These are phyloP conservation scores for Tetheella fluctuosa DNA, from an alignment of 2,888 invertebrate genomes.

Conservation along the genomic window DNA sequence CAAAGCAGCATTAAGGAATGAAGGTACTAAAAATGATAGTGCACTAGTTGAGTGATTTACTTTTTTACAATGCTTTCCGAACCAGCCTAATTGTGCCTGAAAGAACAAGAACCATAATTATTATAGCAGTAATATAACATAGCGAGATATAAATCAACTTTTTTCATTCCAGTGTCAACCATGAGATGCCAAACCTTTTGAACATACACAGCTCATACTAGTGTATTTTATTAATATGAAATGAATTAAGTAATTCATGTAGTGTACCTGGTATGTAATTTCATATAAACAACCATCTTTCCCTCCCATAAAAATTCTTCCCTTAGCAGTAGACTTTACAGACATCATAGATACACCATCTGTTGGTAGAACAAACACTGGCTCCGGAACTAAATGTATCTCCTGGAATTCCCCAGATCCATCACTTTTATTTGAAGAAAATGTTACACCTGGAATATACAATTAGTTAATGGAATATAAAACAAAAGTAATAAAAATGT, in stretches of 20 bases:
- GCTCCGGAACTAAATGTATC: slow-evolving; percentile 96
- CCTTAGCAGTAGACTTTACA: slow-evolving; percentile 91
- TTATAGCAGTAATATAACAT: slow-evolving; percentile 7
- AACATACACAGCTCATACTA: too few relatives aligned
- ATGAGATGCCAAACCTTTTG: too few relatives aligned
- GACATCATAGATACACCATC: slow-evolving; percentile 94
- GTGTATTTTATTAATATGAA: too few relatives aligned
- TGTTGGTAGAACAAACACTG: slow-evolving; percentile 96
- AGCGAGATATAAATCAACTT: too few relatives aligned
- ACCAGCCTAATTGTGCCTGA: slow-evolving; percentile 94
- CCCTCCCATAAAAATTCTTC: slow-evolving; percentile 97
- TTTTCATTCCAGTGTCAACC: too few relatives aligned
- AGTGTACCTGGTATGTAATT: slow-evolving; percentile 96
- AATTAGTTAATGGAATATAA: slow-evolving; percentile 6
- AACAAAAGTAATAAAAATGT: not conserved
- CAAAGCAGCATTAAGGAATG: slow-evolving; percentile 93
- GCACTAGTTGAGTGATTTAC: slow-evolving; percentile 96
- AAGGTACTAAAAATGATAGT: slow-evolving; percentile 94
- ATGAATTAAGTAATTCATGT: too few relatives aligned
- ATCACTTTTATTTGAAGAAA: slow-evolving; percentile 77
- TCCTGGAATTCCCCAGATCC: slow-evolving; percentile 85
- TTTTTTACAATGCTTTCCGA: slow-evolving; percentile 97
- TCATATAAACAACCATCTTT: slow-evolving; percentile 98
- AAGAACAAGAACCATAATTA: slow-evolving; percentile 33
- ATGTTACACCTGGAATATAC: slow-evolving; percentile 77